Base-by-base conservation (phyloP, 2,888 invertebrate species). In the Spisula solida region DNA sequence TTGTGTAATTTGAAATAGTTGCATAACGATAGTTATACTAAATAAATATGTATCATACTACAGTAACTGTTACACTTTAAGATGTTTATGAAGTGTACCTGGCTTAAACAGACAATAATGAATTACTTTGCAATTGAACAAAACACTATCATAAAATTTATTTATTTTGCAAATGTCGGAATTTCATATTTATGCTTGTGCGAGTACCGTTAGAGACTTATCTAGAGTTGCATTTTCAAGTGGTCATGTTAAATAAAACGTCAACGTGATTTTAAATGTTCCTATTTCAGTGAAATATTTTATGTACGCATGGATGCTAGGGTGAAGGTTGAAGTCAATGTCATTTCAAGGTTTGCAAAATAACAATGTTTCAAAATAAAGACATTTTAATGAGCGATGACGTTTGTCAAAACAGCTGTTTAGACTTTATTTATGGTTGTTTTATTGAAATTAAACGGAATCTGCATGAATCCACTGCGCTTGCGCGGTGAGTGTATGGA, bases 301-400 rank as follows among this genome's bases (percentile, higher is more conserved):
- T 10, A 66, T n/a, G n/a, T n/a, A 18, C n/a, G n/a, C 25, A 66
- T n/a, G 25, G 25, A n/a, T 25, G 60, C 25, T 25, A n/a, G 20
- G 20, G 25, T 66, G 25, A 66, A 66, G 60, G 60, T n/a, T n/a
- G n/a, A 20, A 25, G 25, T 25, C 60, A 66, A 66, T 66, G 60
- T 66, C 60, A 66, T 66, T n/a, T 66, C 60, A 66, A 66, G 60
- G 60, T 66, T 51, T 12, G 60, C 20, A n/a, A n/a, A 66, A 66
- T 66, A n/a, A 66, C 25, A 66, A 25, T 25, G 25, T 66, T 25
- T 66, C n/a, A 25, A 66, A 66, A 66, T 66, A n/a, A 66, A 66
- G n/a, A 25, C 20, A 25, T 66, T 66, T 4, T 51, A 51, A 51
- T 51, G 51, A 51, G 16, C 51, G 16, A 51, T 16, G 51, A 14